Evolutionary conservation across 2,888 invertebrate species (phyloP), one percentile per base, ranked within the genome.

Genomic region (Spodoptera littoralis): DNA sequence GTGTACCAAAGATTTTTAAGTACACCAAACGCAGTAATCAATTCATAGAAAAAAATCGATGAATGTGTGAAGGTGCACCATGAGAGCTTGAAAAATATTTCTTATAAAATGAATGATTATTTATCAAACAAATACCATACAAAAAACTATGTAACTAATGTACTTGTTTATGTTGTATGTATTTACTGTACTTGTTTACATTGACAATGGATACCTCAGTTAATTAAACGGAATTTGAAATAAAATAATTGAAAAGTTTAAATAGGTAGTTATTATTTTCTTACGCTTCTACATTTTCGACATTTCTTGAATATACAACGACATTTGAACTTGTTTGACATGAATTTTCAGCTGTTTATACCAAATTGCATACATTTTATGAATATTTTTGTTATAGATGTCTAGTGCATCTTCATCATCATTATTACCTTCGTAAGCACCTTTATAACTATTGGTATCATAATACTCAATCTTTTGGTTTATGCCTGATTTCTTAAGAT

Each of bases 301-400:
- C 62, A 94, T 70, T 80, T 92, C 92, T 61, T 91, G 81, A 51
- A 92, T 81, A 65, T 92, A 94, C 11, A 89, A 44, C 42, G 82
- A 70, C 64, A 85, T 76, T 83, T 91, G 90, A 55, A 94, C 81
- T 74, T 87, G 85, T 70, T 85, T 83, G 48, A 84, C 83, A 55
- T 83, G 84, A 45, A 76, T 59, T 84, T 91, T 90, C 51, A 94
- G 75, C 58, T 88, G 81, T 12, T 83, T 87, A 63, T 90, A 92
- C 94, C 94, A 94, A 60, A 80, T 44, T 3, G 65, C 52, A 73
- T 90, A 90, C 61, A 76, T 70, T 44, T 62, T 60, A 59, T 61
- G 18, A 52, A 24, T 48, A 49, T 62, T 13, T 4, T 30, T 41
- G 60, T 53, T 59, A 43, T 8, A 8, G 2, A n/a, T 41, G 45